phyloP scores from a whole-genome alignment of 2,888 invertebrate species.

The Zootermopsis nevadensis region DNA sequence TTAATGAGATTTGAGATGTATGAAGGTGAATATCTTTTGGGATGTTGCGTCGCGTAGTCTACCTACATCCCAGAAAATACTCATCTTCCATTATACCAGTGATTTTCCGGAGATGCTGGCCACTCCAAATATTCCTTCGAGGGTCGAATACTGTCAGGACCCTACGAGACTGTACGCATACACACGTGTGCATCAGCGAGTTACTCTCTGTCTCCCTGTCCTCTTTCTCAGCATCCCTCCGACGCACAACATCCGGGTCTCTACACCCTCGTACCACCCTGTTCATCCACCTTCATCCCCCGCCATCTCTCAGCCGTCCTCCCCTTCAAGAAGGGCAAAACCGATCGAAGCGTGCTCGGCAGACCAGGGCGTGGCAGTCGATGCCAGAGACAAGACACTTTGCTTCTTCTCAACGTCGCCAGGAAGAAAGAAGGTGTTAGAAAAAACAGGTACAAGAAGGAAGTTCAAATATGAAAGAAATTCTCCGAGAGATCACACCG shows the following conservation, averaged over 20 bases:
- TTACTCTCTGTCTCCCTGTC: neutral
- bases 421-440: neutral
- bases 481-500: conserved; percentile 17
- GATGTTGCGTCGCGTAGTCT: too few relatives aligned
- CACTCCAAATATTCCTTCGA: conserved; percentile 39
- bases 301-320: neutral
- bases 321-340: conserved; percentile 38
- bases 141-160: conserved; percentile 36
- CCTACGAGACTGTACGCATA: conserved; percentile 19
- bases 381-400: conserved; percentile 36
- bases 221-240: conserved; percentile 34
- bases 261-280: neutral
- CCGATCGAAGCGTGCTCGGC: conserved; percentile 40
- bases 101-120: neutral
- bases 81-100: too few relatives aligned
- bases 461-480: conserved; percentile 26
- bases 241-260: conserved; percentile 34
- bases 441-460: neutral
- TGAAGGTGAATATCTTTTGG: too few relatives aligned
- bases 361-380: conserved; percentile 36
- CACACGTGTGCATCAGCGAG: neutral
- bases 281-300: neutral
- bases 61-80: too few relatives aligned
- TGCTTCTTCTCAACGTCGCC: conserved; percentile 22
- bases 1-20: too few relatives aligned